Percentiles rank a stretch among this genome's conserved stretches.
phyloP scores from a whole-genome alignment of 1,140 invertebrate species.

The Drosophila kepulauana region DNA sequence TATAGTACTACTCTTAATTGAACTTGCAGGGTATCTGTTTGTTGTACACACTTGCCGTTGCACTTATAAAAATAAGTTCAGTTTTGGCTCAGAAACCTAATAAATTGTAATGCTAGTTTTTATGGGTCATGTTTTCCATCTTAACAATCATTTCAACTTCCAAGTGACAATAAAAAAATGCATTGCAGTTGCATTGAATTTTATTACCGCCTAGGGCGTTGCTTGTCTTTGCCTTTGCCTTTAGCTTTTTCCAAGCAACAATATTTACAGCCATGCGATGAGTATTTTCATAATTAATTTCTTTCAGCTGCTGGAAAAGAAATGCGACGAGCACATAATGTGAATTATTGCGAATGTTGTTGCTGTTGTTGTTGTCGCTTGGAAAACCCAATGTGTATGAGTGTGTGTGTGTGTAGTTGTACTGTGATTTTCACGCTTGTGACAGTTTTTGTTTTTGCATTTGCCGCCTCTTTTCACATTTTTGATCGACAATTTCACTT shows the following conservation, averaged over 20 bases:
- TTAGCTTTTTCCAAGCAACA: constrained; percentile 25
- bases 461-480: constrained; percentile 47
- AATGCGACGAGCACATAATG: constrained; percentile 36
- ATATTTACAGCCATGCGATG: constrained; percentile 45
- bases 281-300: constrained; percentile 60
- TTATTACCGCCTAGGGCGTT: constrained; percentile 31
- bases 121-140: constrained; percentile 55
- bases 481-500: constrained; percentile 83
- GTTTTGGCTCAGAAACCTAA: constrained; percentile 37
- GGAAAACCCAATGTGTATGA: constrained; percentile 33
- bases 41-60: not conserved
- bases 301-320: constrained; percentile 41
- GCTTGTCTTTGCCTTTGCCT: constrained; percentile 5
- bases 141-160: constrained; percentile 45
- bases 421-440: constrained; percentile 47
- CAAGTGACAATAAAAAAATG: constrained; percentile 60
- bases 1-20: not conserved
- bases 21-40: not conserved
- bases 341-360: constrained; percentile 48
- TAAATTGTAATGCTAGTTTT: constrained; percentile 45
- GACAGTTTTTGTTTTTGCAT: constrained; percentile 67
- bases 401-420: not conserved
- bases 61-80: not conserved
- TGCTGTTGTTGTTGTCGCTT: constrained; percentile 26
- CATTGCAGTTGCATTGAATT: constrained; percentile 23